Conservation (phyloP, 1,140 invertebrate genomes). For the Cylas formicarius region DNA sequence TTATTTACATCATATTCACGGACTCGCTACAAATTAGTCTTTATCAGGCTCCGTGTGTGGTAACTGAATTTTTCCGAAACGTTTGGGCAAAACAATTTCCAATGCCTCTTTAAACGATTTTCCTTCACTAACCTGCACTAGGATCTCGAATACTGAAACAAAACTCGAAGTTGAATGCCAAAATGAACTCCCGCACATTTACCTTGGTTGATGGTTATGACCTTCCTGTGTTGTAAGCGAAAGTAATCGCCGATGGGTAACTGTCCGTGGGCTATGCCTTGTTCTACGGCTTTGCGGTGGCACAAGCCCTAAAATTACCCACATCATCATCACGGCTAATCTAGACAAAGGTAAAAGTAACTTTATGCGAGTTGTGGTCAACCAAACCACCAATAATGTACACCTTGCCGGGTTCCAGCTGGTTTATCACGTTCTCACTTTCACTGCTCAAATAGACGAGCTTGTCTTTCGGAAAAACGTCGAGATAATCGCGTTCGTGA, state of each 20-base stretch:
- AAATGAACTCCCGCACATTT: slow-evolving; percentile 27
- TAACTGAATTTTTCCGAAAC: slow-evolving; percentile 48
- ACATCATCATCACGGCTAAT: no score
- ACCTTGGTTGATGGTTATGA: slow-evolving; percentile 95
- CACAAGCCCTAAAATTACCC: slow-evolving; percentile 67
- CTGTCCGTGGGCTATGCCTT: slow-evolving; percentile 73
- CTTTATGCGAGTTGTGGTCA: slow-evolving; percentile 94
- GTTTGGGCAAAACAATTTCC: slow-evolving; percentile 66
- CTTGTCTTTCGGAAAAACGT: slow-evolving; percentile 65
- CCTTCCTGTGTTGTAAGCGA: slow-evolving; percentile 87
- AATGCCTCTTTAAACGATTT: slow-evolving; percentile 81
- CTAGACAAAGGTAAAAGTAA: slow-evolving; percentile 38
- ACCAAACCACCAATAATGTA: slow-evolving; percentile 97
- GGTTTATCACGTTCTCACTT: slow-evolving; percentile 78
- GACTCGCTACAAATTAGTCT: no score
- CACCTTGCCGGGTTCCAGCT: slow-evolving; percentile 67
- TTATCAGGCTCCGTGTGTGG: no score
- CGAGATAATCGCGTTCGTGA: slow-evolving; percentile 55
- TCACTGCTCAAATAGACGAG: slow-evolving; percentile 92
- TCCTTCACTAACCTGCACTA: slow-evolving; percentile 70
- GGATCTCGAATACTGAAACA: slow-evolving; percentile 85
- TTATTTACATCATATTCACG: no score
- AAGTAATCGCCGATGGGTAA: slow-evolving; percentile 87
- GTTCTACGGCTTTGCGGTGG: slow-evolving; percentile 69
- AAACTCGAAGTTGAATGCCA: slow-evolving; percentile 4